These are phyloP conservation scores for Anoplopoma fimbria DNA, from an alignment of 2,113 vertebrate genomes.

Conservation along the genomic window DNA sequence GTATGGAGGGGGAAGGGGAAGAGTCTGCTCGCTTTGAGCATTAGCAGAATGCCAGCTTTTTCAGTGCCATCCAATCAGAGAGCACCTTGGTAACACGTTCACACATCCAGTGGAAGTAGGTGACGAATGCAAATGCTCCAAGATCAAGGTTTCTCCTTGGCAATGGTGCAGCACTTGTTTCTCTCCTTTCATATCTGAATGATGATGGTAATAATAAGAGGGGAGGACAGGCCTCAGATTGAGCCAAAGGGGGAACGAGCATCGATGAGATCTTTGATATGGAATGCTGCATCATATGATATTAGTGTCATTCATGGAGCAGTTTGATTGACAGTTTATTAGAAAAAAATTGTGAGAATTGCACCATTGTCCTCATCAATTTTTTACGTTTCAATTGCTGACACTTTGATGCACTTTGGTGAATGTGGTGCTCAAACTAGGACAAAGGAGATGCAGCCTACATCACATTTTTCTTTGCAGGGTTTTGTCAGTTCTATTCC, in stretches of 20 bases:
- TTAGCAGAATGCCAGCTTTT: slow-evolving; percentile 68
- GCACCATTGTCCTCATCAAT: slow-evolving; percentile 66
- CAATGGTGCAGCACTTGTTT: slow-evolving; percentile 70
- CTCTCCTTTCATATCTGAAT: slow-evolving; percentile 73
- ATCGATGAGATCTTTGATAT: slow-evolving; percentile 72
- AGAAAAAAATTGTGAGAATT: slow-evolving; percentile 60
- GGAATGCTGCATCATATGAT: slow-evolving; percentile 72
- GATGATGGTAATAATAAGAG: slow-evolving; percentile 75
- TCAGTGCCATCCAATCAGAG: slow-evolving; percentile 72
- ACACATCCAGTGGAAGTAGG: slow-evolving; percentile 68
- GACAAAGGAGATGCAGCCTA: slow-evolving; percentile 54
- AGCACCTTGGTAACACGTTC: slow-evolving; percentile 57
- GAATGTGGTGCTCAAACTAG: slow-evolving; percentile 49
- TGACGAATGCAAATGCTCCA: slow-evolving; percentile 75
- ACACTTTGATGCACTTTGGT: slow-evolving; percentile 68
- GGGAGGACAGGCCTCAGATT: slow-evolving; percentile 68
- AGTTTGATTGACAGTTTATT: slow-evolving; percentile 74
- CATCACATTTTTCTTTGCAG: slow-evolving; percentile 19
- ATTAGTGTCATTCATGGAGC: slow-evolving; percentile 66
- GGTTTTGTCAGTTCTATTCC: slow-evolving; percentile 21
- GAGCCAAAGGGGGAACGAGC: slow-evolving; percentile 53
- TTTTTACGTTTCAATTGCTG: slow-evolving; percentile 63
- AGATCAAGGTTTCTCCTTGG: slow-evolving; percentile 80
- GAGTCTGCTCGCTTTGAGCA: slow-evolving; percentile 55
- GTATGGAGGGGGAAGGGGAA: slow-evolving; percentile 19